Base-by-base conservation (phyloP, 2,113 vertebrate species). In the Rhabdomys dilectus region DNA sequence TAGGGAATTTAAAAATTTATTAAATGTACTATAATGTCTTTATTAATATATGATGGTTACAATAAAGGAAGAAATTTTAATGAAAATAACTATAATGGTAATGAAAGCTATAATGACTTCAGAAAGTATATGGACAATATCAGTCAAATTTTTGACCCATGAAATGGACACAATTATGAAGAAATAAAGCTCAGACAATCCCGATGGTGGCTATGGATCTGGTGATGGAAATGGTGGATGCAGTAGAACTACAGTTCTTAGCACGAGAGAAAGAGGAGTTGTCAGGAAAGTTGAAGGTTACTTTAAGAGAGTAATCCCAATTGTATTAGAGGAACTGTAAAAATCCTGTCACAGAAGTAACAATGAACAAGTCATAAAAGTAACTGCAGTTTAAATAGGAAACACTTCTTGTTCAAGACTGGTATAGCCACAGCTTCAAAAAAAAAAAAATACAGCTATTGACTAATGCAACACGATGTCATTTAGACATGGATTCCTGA, bases 251-350 rank as follows among this genome's bases (percentile, higher is more conserved):
- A 99, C 99, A 99, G 99, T 99, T 99, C 99, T 99, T 99, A 99
- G 99, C 99, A 99, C 99, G 99, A 99, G 99, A 99, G 99, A 99
- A 99, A 99, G 99, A 99, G 99, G 99, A 99, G 98, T 99, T 99
- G 99, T 99, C 99, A 99, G 99, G 99, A 99, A 99, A 99, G 99
- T 99, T 99, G 99, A 99, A 99, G 99, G 99, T 99, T 99, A 99
- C 99, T 99, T 99, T 99, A 99, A 99, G 99, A 99, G 99, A 99
- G 99, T 99, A 99, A 99, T 99, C 99, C 98, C 99, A 99, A 99
- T 99, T 99, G 99, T 99, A 98, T 99, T 99, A 99, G 99, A 99
- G 99, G 99, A 99, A 99, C 99, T 99, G 98, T 99, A 99, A 99
- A 97, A 99, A 99, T 98, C 98, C 98, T 99, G 98, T 98, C 99